phyloP scores from a whole-genome alignment of 1,140 invertebrate genomes.

The Caerostris darwini region DNA sequence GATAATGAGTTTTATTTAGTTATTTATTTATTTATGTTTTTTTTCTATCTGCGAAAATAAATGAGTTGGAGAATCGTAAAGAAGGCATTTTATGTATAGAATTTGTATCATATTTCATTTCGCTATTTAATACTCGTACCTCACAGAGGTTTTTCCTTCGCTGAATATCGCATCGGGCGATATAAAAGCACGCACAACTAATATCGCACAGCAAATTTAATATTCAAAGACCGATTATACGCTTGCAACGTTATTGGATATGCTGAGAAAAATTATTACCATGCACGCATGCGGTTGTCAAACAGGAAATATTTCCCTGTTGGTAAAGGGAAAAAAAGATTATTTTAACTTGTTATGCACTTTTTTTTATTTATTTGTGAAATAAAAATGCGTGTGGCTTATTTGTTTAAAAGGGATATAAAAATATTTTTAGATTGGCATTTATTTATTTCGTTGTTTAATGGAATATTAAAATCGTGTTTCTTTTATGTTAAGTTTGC shows the following conservation, averaged over 20 bases:
- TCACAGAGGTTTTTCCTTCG: neutral
- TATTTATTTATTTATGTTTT: no score
- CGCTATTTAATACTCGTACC: slow-evolving; percentile 41
- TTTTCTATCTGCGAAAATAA: slow-evolving; percentile 51
- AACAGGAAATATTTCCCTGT: neutral
- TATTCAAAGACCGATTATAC: slow-evolving; percentile 14
- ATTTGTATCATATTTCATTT: slow-evolving; percentile 43
- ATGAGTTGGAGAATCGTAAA: slow-evolving; percentile 63
- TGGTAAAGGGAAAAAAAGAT: neutral
- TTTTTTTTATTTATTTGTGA: neutral
- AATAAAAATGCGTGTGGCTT: no score
- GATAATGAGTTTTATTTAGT: slow-evolving; percentile 33
- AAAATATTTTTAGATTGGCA: no score
- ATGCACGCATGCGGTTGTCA: neutral
- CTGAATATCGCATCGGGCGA: neutral
- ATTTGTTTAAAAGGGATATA: no score
- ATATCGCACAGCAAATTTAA: neutral
- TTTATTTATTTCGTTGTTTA: no score
- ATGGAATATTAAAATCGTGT: no score
- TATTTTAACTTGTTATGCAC: neutral
- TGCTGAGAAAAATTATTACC: neutral
- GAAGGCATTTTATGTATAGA: slow-evolving; percentile 47
- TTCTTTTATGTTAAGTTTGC: no score
- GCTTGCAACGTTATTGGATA: neutral
- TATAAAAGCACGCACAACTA: neutral